Conservation (phyloP, 2,797 vertebrate genomes). For the Margarornis squamiger region DNA sequence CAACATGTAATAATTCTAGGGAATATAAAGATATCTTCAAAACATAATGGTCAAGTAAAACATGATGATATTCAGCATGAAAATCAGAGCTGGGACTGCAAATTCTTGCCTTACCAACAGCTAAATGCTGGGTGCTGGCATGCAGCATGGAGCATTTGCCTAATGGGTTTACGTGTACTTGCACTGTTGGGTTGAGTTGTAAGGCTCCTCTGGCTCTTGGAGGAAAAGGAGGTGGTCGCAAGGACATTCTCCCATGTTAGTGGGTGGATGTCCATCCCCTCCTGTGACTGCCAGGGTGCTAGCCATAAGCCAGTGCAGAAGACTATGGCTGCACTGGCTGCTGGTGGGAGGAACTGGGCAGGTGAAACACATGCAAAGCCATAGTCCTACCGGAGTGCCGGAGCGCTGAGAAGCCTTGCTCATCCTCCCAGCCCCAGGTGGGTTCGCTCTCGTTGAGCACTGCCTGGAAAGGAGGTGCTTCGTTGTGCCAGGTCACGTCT, state of each 20-base stretch:
- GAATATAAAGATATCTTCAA: not conserved
- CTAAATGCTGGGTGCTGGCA: not conserved
- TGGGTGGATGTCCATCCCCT: not conserved
- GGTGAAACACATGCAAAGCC: fast-evolving
- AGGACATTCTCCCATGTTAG: not conserved
- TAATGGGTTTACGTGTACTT: not conserved
- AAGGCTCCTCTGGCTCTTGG: not conserved
- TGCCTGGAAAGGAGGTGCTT: conserved; percentile 66
- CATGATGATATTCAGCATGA: not conserved
- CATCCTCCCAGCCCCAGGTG: conserved; percentile 85
- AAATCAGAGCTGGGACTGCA: not conserved
- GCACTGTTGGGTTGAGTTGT: fast-evolving
- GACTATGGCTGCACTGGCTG: not conserved
- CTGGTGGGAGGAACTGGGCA: not conserved
- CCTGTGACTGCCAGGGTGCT: not conserved
- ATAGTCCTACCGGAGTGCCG: conserved; percentile 87
- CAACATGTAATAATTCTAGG: not conserved
- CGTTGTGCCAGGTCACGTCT: conserved; percentile 82
- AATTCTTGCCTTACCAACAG: not conserved
- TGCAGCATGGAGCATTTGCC: not conserved
- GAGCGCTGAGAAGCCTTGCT: conserved; percentile 94
- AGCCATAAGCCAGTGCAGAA: not conserved
- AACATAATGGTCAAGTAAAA: not conserved
- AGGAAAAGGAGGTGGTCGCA: not conserved
- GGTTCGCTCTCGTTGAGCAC: conserved; percentile 80